Evolutionary conservation across 2,888 invertebrate species (phyloP), one percentile per base, ranked within the genome.

Genomic region (Brachyopa scutellaris): DNA sequence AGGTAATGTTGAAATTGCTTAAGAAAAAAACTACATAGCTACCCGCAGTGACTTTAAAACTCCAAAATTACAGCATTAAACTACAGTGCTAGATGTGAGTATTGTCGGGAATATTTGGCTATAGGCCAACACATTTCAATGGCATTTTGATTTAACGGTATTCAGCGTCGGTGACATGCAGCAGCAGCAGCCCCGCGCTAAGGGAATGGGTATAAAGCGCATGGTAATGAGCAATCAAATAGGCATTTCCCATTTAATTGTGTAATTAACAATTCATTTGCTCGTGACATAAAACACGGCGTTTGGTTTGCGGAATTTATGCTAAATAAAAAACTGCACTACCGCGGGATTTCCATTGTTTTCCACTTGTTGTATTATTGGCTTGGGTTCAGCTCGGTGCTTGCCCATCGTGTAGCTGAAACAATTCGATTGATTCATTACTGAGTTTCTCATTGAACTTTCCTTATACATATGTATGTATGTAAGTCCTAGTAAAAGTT

Each of bases 251-350:
- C 77, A 77, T 83, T 77, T 78, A 83, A 83, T 78, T 83, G 80
- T 78, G 72, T 78, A 83, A 83, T 83, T 83, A 83, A 83, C 83
- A 83, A 83, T 83, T 83, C 72, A 83, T 83, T 83, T 83, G 83
- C 49, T 83, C 51, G 83, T 83, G 83, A 83, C 83, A 78, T 76
- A 73, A 78, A 83, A 78, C 82, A 82, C 57, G 77, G 70, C 66
- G 51, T 82, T 72, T 38, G 77, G 76, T 82, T 77, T 82, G 70
- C 66, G 77, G 70, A 77, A 82, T 82, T 77, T 77, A 82, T 82
- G 77, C 70, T 61, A 61, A 59, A 66, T 72, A 66, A 77, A n/a
- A 66, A 67, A 51, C 55, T 47, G 40, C 40, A 55, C 29, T 62
- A 19, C 61, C 33, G 62, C 45, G 38, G 36, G n/a, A 38, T 26